Evolutionary conservation across 2,113 vertebrate species (phyloP), one percentile per base, ranked within the genome.

Genomic region (Plotosus lineatus): DNA sequence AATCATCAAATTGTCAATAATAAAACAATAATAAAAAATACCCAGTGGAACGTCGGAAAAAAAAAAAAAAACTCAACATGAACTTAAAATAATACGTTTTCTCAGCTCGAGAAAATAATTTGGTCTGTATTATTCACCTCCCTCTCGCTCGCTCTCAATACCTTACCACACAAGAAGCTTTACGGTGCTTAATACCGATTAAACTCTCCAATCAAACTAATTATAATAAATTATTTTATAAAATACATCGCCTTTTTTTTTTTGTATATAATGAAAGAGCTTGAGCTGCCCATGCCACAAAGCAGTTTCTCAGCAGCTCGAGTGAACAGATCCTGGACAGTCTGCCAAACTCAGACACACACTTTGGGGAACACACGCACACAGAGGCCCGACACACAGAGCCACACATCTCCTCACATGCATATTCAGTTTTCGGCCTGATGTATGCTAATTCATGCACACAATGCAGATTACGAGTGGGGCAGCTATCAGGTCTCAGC

Each of bases 371-470:
- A 38, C 51, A 38, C 31, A 17, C 50, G 19, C 46, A 66, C 80
- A 55, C 66, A 80, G 38, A 73, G 23, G 48, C 83, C 72, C 63
- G 51, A 74, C 46, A n/a, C 19, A 66, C 71, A 75, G 19, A 75
- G 36, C 38, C 82, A 77, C 77, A 71, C 73, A 73, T 56, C 68
- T 55, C 60, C 69, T 12, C 48, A 75, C 83, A 82, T 80, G 69
- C 81, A 82, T 79, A 81, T 76, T 82, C 83, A 86, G 79, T 65
- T 79, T 72, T 38, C 56, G 55, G 65, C 53, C 48, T 79, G 66
- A 86, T 76, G 55, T 77, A 86, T 84, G 82, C 63, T 84, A 86
- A 86, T 86, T 63, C 55, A 86, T 86, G 85, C 85, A 86, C 80
- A 86, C 78, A 82, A 84, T 82, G 85, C 82, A 86, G 79, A 86